These are phyloP conservation scores for Zalophus californianus DNA, from an alignment of 2,797 vertebrate genomes.

Conservation along the genomic window DNA sequence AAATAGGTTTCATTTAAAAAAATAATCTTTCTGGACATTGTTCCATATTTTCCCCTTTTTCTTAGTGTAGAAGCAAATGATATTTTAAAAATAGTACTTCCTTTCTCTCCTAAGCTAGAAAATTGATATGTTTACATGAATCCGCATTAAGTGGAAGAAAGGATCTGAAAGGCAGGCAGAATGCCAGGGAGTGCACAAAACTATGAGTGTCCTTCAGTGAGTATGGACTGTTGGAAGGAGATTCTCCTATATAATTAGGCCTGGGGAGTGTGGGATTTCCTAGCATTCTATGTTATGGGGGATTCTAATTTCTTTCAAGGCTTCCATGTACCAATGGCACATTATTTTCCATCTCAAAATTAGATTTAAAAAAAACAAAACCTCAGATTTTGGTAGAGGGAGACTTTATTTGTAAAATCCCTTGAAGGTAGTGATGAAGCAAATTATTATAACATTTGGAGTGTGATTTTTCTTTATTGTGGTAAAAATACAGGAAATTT, in stretches of 20 bases:
- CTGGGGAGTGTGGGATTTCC: background rate
- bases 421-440: background rate
- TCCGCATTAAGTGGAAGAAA: background rate
- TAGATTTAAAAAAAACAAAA: background rate
- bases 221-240: background rate
- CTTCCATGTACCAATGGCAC: background rate
- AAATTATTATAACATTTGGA: background rate
- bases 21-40: slow-evolving; percentile 8
- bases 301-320: background rate
- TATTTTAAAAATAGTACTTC: slow-evolving; percentile 62
- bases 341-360: slow-evolving; percentile 43
- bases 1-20: slow-evolving; percentile 41
- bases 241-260: background rate
- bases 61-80: slow-evolving; percentile 45
- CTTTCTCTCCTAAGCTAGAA: slow-evolving; percentile 32
- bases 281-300: background rate
- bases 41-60: background rate
- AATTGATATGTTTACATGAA: slow-evolving; percentile 56
- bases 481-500: background rate
- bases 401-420: slow-evolving; percentile 40
- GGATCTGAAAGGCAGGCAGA: background rate
- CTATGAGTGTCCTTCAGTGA: background rate
- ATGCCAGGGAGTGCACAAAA: background rate
- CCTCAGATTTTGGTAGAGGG: background rate
- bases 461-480: background rate